These are phyloP conservation scores for Steromphala cineraria DNA, from an alignment of 2,888 invertebrate genomes.

Conservation along the genomic window DNA sequence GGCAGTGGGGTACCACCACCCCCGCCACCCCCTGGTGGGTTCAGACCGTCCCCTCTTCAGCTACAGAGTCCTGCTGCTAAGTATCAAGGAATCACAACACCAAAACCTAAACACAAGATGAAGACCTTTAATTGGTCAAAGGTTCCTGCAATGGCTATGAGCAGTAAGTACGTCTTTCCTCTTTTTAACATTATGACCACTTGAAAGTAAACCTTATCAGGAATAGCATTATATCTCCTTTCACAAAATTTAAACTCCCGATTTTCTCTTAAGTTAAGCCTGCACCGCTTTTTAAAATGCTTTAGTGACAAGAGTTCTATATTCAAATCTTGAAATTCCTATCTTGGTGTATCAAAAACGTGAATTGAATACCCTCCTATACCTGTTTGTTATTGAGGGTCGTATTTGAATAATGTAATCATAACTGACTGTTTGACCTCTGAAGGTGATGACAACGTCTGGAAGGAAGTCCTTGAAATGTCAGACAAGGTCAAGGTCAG, in stretches of 20 bases:
- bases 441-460: slow-evolving; percentile 69
- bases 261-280: no score
- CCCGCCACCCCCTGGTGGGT: slow-evolving; percentile 46
- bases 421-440: background rate
- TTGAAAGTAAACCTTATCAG: no score
- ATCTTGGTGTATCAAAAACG: no score
- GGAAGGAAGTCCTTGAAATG: slow-evolving; percentile 78
- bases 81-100: slow-evolving; percentile 78
- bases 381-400: no score
- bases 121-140: slow-evolving; percentile 99
- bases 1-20: slow-evolving; percentile 27
- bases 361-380: no score
- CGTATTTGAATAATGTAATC: no score
- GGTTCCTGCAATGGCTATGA: slow-evolving; percentile 81
- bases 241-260: no score
- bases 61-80: slow-evolving; percentile 20
- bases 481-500: slow-evolving; percentile 91
- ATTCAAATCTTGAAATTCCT: no score
- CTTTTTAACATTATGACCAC: no score
- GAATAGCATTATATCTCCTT: no score
- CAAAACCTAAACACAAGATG: slow-evolving; percentile 96
- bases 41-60: slow-evolving; percentile 31
- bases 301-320: no score
- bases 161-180: slow-evolving; percentile 51
- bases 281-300: no score